These are phyloP conservation scores for Paralvinella palmiformis DNA, from an alignment of 1,140 invertebrate species.

Conservation along the genomic window DNA sequence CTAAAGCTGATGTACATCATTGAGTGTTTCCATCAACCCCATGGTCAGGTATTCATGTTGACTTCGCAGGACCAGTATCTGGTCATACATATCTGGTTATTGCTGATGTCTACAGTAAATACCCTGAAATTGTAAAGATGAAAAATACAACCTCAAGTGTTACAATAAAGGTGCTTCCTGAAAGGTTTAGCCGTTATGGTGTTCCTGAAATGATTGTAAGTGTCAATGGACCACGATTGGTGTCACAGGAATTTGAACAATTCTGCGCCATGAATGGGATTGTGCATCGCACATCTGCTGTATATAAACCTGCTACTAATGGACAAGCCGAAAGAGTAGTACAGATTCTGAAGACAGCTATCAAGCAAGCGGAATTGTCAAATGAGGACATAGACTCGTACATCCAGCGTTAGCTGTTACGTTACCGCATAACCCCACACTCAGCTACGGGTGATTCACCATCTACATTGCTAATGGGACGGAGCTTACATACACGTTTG, in stretches of 20 bases:
- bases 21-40: neutral
- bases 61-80: neutral
- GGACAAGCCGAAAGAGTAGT: slow-evolving; percentile 29
- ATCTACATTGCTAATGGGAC: neutral
- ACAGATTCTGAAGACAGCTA: slow-evolving; percentile 17
- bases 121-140: neutral
- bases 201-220: slow-evolving; percentile 14
- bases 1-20: neutral
- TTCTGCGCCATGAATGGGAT: slow-evolving; percentile 25
- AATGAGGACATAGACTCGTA: neutral
- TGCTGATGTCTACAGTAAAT: neutral
- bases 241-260: slow-evolving; percentile 22
- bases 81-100: neutral
- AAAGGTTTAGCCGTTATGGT: neutral
- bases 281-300: slow-evolving; percentile 21
- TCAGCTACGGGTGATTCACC: neutral
- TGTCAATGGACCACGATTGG: slow-evolving; percentile 32
- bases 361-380: slow-evolving; percentile 5
- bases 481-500: neutral
- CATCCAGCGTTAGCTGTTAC: no score
- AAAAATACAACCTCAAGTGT: neutral
- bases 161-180: neutral
- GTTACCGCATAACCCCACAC: neutral
- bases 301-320: slow-evolving; percentile 28
- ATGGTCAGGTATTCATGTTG: neutral